A percentile compares a stretch with the other conserved stretches of the same genome.
Evolutionary conservation across 2,113 vertebrate genomes (phyloP).

Genomic region (Alligator mississippiensis): DNA sequence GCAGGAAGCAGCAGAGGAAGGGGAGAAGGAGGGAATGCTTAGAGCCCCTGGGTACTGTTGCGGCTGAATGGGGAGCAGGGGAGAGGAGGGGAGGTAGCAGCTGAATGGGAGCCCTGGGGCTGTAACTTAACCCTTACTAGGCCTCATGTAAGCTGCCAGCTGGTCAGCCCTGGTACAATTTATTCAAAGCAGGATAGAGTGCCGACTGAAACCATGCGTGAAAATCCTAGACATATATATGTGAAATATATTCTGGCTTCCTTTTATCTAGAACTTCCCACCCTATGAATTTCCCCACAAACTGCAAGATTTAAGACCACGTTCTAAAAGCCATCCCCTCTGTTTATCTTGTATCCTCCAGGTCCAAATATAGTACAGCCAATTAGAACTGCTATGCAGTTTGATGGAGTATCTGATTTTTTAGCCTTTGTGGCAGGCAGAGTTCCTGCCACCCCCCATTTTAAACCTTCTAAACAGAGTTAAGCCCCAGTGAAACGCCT

Average conservation of each 20-base stretch:
- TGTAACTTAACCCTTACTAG: no score
- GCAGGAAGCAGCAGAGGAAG: no score
- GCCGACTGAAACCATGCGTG: background rate
- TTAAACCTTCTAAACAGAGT: background rate
- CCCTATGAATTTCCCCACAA: background rate
- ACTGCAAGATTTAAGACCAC: background rate
- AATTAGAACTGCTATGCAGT: background rate
- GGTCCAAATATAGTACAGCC: background rate
- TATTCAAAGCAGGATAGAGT: background rate
- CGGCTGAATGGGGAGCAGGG: no score
- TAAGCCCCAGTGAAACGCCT: background rate
- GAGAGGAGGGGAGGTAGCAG: no score
- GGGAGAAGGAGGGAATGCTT: no score
- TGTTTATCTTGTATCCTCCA: background rate
- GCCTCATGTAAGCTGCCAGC: no score
- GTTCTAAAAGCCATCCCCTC: background rate
- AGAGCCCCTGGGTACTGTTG: no score
- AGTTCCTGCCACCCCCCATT: background rate
- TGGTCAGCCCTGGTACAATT: background rate
- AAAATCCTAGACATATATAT: background rate
- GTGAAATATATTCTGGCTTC: background rate
- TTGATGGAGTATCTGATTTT: background rate
- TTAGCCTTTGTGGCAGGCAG: background rate
- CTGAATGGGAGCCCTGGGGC: no score
- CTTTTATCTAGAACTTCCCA: background rate